Base-by-base conservation (phyloP, 1,140 invertebrate species). In the Drosophila pandora region DNA sequence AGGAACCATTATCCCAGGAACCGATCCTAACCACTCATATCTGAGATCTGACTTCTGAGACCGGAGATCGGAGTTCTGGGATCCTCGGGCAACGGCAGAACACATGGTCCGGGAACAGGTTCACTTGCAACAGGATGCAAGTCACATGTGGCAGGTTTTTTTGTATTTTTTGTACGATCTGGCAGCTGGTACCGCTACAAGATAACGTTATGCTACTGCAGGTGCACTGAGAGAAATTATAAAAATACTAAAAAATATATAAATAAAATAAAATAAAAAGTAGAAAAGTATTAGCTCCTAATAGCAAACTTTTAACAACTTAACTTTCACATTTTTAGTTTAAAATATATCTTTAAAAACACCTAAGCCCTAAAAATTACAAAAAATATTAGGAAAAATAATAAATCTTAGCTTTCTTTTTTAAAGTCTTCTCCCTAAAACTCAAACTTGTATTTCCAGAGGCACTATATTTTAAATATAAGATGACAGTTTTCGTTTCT, bases 41-140 rank as follows among this genome's bases (percentile, higher is more conserved):
- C 48, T 12, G 21, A 37, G 21, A 37, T 53, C n/a, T n/a, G n/a
- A n/a, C n/a, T n/a, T 43, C 48, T 12, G 21, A 37, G 21, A 37
- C 37, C 13, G 10, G 17, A 12, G 47, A 41, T 43, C 48, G 6
- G 21, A 28, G 25, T 37, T 53, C 10, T 10, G 8, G 23, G 47
- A 49, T 25, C 47, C 47, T 28, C 17, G 3, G 39, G 25, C 34
- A 39, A n/a, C 6, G 2, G n/a, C 0, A 43, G 41, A 43, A 25
- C 45, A 63, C 63, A 67, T 67, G 63, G 37, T 23, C 32, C 12
- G 25, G 22, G 34, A 56, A 56, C 64, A 30, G 52, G 65, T 69
- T 49, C n/a, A 3, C 25, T 9, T 9, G 30, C 4, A 67, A 67
- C 63, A 64, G 63, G 63, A 64, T 67, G 50, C 63, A 13, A n/a